Conservation (phyloP, 2,797 vertebrate species). For the Coranthus polyacanthus region DNA sequence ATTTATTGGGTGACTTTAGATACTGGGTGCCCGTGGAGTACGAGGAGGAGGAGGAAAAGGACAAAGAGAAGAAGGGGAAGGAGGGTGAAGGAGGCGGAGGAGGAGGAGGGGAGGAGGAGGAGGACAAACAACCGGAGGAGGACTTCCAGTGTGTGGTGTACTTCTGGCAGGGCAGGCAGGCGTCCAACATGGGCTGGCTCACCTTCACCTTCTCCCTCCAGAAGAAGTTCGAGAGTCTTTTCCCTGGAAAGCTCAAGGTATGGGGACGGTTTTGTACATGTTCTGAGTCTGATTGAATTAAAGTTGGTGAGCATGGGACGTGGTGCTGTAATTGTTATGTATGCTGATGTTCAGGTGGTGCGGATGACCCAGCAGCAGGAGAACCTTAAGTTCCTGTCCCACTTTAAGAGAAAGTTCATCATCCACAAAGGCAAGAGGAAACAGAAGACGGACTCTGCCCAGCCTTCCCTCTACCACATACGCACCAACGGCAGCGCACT, state of each 20-base stretch:
- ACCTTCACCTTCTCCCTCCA: conserved; percentile 99
- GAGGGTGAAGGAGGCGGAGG: neutral
- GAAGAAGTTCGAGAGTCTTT: conserved; percentile 98
- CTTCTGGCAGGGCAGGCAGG: conserved; percentile 99
- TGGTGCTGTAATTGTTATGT: neutral
- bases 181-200: conserved; percentile 99
- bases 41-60: conserved; percentile 89
- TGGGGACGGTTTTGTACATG: accelerated
- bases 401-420: conserved; percentile 98
- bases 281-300: too few relatives aligned
- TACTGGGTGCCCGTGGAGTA: conserved; percentile 98
- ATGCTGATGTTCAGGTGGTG: conserved; percentile 87
- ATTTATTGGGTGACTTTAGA: conserved; percentile 71
- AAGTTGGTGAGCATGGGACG: too few relatives aligned
- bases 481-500: conserved; percentile 97
- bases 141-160: conserved; percentile 99
- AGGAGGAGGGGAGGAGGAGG: conserved; percentile 74
- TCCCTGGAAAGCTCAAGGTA: conserved; percentile 96
- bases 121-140: conserved; percentile 94
- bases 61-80: conserved; percentile 67
- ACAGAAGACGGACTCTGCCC: conserved; percentile 85
- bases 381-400: conserved; percentile 97
- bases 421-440: conserved; percentile 97
- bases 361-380: conserved; percentile 99
- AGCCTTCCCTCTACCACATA: conserved; percentile 97